These are phyloP conservation scores for Pygoscelis antarcticus DNA, from an alignment of 2,113 vertebrate species.

Conservation along the genomic window DNA sequence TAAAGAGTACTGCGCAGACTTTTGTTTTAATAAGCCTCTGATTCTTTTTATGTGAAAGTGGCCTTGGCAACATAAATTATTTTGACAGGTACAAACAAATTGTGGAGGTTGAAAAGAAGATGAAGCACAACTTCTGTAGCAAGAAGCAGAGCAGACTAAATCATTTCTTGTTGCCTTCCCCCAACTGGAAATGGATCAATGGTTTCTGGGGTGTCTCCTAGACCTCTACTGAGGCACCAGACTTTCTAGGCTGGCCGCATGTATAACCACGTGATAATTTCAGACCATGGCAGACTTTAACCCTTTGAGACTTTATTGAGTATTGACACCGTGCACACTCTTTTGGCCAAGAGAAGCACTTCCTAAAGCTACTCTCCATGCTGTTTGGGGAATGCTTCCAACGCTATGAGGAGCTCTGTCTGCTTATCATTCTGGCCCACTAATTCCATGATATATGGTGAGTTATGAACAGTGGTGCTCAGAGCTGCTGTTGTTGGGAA, in stretches of 20 bases:
- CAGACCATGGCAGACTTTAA: background rate
- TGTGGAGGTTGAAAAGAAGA: background rate
- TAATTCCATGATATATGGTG: background rate
- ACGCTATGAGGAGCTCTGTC: fast-evolving
- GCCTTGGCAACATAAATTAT: background rate
- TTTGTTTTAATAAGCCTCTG: background rate
- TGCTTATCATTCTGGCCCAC: background rate
- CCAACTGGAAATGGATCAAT: fast-evolving
- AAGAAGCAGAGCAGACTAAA: background rate
- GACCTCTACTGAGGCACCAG: background rate
- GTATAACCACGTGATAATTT: background rate
- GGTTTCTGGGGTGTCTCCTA: background rate
- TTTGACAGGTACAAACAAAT: background rate
- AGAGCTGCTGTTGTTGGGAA: background rate
- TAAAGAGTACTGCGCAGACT: background rate
- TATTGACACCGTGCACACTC: background rate
- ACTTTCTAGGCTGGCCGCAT: background rate
- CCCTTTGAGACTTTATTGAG: background rate
- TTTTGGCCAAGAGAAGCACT: background rate
- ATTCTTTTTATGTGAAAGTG: background rate
- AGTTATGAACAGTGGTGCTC: background rate
- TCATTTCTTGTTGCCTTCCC: background rate
- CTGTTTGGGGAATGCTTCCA: background rate
- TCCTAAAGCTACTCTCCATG: background rate
- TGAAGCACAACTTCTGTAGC: background rate